Evolutionary conservation across 2,888 invertebrate species (phyloP).

Genomic region (Drosophila pullipes): DNA sequence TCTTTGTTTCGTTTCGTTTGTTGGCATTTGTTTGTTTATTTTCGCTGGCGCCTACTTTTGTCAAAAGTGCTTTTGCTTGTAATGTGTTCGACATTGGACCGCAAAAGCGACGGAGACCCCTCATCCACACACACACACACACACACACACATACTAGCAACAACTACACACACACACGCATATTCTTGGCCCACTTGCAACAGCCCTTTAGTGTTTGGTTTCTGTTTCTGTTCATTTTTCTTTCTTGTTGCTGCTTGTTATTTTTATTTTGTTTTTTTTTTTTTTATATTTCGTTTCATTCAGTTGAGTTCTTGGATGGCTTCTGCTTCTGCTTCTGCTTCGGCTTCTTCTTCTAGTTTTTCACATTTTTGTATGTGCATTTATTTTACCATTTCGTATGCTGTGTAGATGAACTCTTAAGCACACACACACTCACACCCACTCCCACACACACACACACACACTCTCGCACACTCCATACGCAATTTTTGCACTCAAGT

Average conservation of each 20-base stretch:
- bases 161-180: background rate
- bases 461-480: conserved; percentile 44
- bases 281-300: conserved; percentile 54
- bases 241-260: conserved; percentile 69
- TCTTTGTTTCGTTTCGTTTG: conserved; percentile 71
- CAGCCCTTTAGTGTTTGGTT: conserved; percentile 60
- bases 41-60: conserved; percentile 80
- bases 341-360: conserved; percentile 25
- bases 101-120: conserved; percentile 42
- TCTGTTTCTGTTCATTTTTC: conserved; percentile 62
- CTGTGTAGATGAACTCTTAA: conserved; percentile 45
- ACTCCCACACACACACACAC: conserved; percentile 30
- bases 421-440: conserved; percentile 19
- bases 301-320: conserved; percentile 46
- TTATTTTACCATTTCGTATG: conserved; percentile 67
- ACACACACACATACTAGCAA: too few species aligned
- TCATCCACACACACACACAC: background rate
- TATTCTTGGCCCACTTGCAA: conserved; percentile 18
- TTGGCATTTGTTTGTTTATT: conserved; percentile 79
- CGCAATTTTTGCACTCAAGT: conserved; percentile 82
- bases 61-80: conserved; percentile 81
- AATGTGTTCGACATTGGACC: conserved; percentile 79
- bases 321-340: conserved; percentile 24
- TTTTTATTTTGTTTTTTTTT: conserved; percentile 52
- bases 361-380: conserved; percentile 79